Evolutionary conservation across 2,113 vertebrate species (phyloP), one percentile per base, ranked within the genome.

Genomic region (Menura novaehollandiae): DNA sequence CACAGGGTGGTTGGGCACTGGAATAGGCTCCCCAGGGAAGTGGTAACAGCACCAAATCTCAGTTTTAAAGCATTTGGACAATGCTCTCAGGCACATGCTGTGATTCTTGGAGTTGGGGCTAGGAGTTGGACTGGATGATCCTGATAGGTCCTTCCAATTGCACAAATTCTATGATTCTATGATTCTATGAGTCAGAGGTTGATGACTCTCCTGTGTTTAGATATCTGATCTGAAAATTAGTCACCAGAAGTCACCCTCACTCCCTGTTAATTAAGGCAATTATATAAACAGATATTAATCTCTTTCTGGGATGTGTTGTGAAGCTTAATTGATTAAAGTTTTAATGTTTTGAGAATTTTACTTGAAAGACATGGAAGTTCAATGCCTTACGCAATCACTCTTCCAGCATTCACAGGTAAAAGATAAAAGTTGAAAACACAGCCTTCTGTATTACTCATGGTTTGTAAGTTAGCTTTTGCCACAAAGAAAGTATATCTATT

Each of bases 151-250:
- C 47, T 83, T 49, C 14, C 35, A 55, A 55, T 41, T 43, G 30
- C 23, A 35, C 21, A 43, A 32, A 35, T 20, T 69, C n/a, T 55
- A 23, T 55, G 55, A 51, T 58, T n/a, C 33, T 58, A 58, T 58
- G 56, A 64, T 46, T n/a, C 63, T 66, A 26, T 67, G 43, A 67
- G 87, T 92, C 82, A 88, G 39, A 75, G 18, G 19, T 6, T 24
- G 55, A 92, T 88, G 86, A 93, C 73, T 91, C 58, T 81, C 55
- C 82, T 64, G 39, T 67, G 47, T 71, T 82, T 83, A 80, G 63
- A 71, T 32, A 92, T 32, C 55, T 95, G 71, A 95, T 85, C 78
- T 91, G 64, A 91, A 94, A 85, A 92, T 88, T 95, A 93, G 91
- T 94, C 95, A 92, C 44, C 81, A 75, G 96, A 95, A 95, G 78